Conservation (phyloP, 2,888 invertebrate species). For the Heliconius erato region DNA sequence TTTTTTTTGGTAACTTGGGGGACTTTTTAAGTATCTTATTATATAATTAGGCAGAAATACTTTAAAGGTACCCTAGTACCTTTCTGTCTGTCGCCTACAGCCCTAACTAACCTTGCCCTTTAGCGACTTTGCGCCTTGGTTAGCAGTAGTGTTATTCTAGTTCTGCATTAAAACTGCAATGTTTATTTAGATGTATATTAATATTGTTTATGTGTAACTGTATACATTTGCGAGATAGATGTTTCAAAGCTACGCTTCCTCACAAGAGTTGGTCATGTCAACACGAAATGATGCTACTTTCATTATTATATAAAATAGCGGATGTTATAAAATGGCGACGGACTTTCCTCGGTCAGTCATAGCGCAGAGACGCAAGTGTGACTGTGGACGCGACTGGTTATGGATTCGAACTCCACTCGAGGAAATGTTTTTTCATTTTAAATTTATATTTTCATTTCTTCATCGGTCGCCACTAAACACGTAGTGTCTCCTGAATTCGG, state of each 20-base stretch:
- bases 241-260: background rate
- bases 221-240: background rate
- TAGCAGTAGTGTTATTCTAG: background rate
- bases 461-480: no score
- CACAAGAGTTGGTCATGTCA: background rate
- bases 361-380: no score
- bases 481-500: no score
- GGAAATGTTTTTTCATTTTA: no score
- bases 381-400: no score
- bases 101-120: background rate
- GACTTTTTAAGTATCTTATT: no score
- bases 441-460: no score
- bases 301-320: background rate
- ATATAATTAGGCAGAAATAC: no score
- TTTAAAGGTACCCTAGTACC: no score
- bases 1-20: no score
- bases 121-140: background rate
- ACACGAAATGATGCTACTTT: background rate
- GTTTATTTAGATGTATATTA: background rate
- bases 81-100: background rate
- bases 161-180: background rate
- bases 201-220: background rate
- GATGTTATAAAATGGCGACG: background rate
- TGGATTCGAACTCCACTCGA: no score
- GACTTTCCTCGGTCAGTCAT: background rate